Percentiles rank a stretch among this genome's conserved stretches.
Evolutionary conservation across 2,888 invertebrate genomes (phyloP).

Genomic region (Acrocera orbiculus): DNA sequence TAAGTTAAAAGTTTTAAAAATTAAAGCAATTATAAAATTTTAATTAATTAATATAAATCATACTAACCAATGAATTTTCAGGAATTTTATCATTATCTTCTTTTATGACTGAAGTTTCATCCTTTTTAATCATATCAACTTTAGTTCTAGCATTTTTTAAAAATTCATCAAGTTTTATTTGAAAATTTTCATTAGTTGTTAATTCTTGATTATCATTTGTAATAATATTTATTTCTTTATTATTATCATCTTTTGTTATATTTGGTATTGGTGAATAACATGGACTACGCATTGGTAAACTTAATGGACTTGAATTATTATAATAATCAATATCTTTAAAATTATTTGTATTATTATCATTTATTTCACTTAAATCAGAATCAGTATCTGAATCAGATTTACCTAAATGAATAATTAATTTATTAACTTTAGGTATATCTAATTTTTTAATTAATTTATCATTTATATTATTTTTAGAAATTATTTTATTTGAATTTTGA

Average conservation of each 20-base stretch:
- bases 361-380: not conserved
- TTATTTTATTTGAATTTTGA: no score
- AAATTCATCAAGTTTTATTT: constrained; percentile 23
- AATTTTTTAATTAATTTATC: constrained; percentile 20
- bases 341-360: constrained; percentile 6
- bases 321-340: constrained; percentile 6
- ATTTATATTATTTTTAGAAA: no score
- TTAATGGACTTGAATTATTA: constrained; percentile 23
- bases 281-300: constrained; percentile 19
- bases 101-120: no score
- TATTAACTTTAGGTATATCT: constrained; percentile 20
- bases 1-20: no score
- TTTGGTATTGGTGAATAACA: constrained; percentile 9
- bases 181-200: constrained; percentile 19
- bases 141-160: constrained; percentile 23
- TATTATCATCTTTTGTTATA: not conserved
- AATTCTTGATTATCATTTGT: not conserved
- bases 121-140: constrained; percentile 11
- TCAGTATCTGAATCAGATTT: constrained; percentile 4
- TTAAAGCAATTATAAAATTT: no score
- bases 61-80: no score
- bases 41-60: no score
- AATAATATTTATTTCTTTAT: not conserved
- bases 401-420: constrained; percentile 20
- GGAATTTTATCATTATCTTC: no score